A percentile compares a stretch with the other conserved stretches of the same genome.
These are phyloP conservation scores for Aphelinus atriplicis DNA, from an alignment of 1,140 invertebrate genomes.

Conservation along the genomic window DNA sequence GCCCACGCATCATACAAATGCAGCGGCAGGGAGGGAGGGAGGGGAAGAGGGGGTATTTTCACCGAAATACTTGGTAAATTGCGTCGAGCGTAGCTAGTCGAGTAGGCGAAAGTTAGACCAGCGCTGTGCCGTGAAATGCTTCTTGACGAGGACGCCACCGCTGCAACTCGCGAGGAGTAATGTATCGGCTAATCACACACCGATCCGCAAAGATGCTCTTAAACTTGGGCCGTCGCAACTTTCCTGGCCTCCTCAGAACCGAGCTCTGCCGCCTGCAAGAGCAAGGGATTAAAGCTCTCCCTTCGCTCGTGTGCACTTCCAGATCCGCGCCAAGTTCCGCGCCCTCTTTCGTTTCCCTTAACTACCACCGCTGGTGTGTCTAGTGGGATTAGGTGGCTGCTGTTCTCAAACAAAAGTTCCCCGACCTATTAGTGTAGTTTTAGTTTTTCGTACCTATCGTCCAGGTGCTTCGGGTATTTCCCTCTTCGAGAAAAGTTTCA, in stretches of 20 bases:
- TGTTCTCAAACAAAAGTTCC: background rate
- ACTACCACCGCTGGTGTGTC: constrained; percentile 2
- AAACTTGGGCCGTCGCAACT: constrained; percentile 39
- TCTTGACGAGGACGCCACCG: no score
- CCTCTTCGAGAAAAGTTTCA: no score
- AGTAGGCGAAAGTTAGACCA: no score
- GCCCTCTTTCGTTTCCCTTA: background rate
- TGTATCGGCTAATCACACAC: constrained; percentile 20
- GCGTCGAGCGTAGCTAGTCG: constrained; percentile 39
- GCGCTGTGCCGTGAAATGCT: no score
- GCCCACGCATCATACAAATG: constrained; percentile 39
- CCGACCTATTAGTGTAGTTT: no score
- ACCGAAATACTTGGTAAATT: constrained; percentile 50
- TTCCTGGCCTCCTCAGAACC: constrained; percentile 6
- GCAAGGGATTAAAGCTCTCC: constrained; percentile 7
- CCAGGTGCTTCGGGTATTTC: no score
- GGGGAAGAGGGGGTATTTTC: constrained; percentile 38
- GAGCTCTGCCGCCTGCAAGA: no score
- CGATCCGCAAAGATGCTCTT: constrained; percentile 15
- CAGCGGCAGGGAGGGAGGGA: constrained; percentile 35
- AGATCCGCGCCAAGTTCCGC: background rate
- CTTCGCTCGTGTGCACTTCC: no score
- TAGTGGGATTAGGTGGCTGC: constrained; percentile 2
- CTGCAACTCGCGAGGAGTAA: background rate
- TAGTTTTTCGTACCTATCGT: no score